Conservation (phyloP, 2,888 invertebrate genomes). For the Sepiola atlantica region DNA sequence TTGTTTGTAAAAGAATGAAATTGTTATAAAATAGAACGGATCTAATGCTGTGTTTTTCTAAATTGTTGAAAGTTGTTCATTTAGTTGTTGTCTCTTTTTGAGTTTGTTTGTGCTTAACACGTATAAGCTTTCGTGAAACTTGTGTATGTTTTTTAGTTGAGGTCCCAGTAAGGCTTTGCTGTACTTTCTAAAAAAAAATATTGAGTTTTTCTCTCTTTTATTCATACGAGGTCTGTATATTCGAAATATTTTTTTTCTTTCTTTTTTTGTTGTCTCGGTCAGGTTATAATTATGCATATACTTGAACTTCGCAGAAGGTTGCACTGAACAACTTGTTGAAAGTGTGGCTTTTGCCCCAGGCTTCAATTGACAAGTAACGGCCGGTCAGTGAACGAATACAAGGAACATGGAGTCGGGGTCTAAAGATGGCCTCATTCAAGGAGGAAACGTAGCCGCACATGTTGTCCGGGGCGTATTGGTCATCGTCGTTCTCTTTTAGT, state of each 20-base stretch:
- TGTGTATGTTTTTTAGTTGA: background rate
- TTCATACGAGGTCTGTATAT: background rate
- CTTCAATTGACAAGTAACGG: constrained; percentile 77
- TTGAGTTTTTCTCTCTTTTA: background rate
- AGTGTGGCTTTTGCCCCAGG: constrained; percentile 76
- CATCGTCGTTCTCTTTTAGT: constrained; percentile 63
- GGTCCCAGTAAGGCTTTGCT: background rate
- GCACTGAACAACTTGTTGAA: constrained; percentile 77
- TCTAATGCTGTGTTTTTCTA: background rate
- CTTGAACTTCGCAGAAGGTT: constrained; percentile 77
- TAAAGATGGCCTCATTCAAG: constrained; percentile 76
- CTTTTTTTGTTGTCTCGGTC: background rate
- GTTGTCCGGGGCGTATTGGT: constrained; percentile 67
- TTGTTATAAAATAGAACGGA: background rate
- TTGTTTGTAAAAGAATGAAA: background rate
- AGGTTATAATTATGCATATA: constrained; percentile 68
- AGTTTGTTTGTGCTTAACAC: background rate
- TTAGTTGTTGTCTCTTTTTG: background rate
- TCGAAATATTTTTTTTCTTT: background rate
- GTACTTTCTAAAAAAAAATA: background rate
- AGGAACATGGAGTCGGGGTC: constrained; percentile 75
- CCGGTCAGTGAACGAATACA: constrained; percentile 75
- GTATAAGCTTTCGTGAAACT: background rate
- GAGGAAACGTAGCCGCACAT: constrained; percentile 76
- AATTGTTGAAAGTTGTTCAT: background rate